A percentile compares a stretch with the other conserved stretches of the same genome.
These are phyloP conservation scores for Hormiphora californensis DNA, from an alignment of 37 sponge, comb jelly and placozoan genomes.

Conservation along the genomic window DNA sequence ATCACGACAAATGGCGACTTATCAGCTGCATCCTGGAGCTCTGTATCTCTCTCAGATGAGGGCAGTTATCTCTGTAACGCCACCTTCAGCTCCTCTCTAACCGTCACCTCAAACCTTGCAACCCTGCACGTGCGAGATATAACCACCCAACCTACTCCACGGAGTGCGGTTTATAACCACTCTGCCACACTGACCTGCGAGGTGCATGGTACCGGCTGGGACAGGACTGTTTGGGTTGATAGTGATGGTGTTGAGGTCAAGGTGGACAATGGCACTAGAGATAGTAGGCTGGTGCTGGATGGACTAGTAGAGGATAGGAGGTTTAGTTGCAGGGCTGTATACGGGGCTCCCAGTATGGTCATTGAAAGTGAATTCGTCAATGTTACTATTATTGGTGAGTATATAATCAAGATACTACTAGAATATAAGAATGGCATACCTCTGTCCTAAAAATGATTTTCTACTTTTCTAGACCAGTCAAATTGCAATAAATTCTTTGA, in stretches of 20 bases:
- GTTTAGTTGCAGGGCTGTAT: not conserved
- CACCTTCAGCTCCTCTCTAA: not conserved
- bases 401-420: not conserved
- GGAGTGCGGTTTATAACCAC: not conserved
- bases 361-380: not conserved
- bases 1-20: not conserved
- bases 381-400: not conserved
- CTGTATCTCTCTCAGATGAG: not conserved
- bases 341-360: not conserved
- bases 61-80: not conserved
- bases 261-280: not conserved
- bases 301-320: not conserved
- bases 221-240: not conserved
- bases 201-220: not conserved
- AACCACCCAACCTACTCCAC: not conserved
- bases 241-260: not conserved
- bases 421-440: not conserved
- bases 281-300: not conserved
- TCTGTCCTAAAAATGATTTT: not conserved
- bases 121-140: conserved; percentile 8
- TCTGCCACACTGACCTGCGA: not conserved
- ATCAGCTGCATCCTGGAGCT: not conserved
- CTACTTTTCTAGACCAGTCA: not conserved
- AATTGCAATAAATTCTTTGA: too few relatives aligned
- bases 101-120: not conserved